Evolutionary conservation across 2,888 invertebrate genomes (phyloP).

Genomic region (Aphelenchoides bicaudatus): DNA sequence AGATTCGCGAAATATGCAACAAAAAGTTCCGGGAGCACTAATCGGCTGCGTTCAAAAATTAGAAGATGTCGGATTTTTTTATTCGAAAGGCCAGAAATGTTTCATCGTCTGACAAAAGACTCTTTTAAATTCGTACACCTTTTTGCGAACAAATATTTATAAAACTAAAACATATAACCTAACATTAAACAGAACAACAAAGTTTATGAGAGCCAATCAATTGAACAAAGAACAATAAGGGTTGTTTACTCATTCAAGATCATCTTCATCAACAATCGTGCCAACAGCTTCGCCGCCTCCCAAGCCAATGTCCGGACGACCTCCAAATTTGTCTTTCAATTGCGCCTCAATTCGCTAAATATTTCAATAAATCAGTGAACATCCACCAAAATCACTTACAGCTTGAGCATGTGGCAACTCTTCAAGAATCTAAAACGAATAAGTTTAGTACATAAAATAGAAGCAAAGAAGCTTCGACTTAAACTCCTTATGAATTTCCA

Average conservation of each 20-base stretch:
- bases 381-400: constrained; percentile 10
- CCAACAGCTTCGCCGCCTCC: background rate
- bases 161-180: too few species aligned
- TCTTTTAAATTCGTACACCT: too few species aligned
- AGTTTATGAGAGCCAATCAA: background rate
- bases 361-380: too few species aligned
- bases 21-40: too few species aligned
- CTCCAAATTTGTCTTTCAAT: constrained; percentile 11
- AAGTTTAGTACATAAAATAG: too few species aligned
- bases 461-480: too few species aligned
- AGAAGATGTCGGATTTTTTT: too few species aligned
- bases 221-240: background rate
- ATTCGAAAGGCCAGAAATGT: too few species aligned
- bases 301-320: background rate
- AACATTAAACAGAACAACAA: background rate
- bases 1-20: too few species aligned
- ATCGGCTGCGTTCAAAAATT: too few species aligned
- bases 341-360: constrained; percentile 1
- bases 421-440: constrained; percentile 10
- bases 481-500: background rate
- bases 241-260: constrained; percentile 14
- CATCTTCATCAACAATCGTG: constrained; percentile 17
- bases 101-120: too few species aligned
- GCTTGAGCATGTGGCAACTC: constrained; percentile 20
- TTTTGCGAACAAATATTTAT: too few species aligned